Evolutionary conservation across 2,113 vertebrate genomes (phyloP), one percentile per base, ranked within the genome.

Genomic region (Ictidomys tridecemlineatus): DNA sequence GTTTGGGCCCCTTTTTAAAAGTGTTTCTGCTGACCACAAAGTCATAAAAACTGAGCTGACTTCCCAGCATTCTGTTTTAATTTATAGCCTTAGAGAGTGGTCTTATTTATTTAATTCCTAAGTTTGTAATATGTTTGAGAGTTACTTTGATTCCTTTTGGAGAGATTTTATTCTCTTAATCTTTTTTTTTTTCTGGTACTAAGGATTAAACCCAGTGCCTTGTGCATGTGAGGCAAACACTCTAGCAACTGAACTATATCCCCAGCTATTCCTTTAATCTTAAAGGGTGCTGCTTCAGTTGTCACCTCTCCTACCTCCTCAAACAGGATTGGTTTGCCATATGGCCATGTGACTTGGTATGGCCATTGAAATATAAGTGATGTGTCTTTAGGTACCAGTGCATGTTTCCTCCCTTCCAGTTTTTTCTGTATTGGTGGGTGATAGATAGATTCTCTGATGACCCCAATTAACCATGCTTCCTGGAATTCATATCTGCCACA

Each of bases 401-500:
- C 10, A 2, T n/a, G 8, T 11, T 8, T 10, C n/a, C 32, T 91
- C 28, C 10, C 10, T 0, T 42, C 67, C 26, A 56, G 26, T 69
- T 85, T 85, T 74, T 86, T 69, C 58, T 93, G 51, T 63, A 69
- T 78, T 65, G 4, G 39, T 42, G 28, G 16, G 37, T 76, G 4
- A 17, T 48, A 12, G 26, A 45, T 26, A 20, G 51, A 84, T 4
- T 79, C 70, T 95, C 34, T 58, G 20, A 20, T 61, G 10, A 63
- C 20, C 51, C 3, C 37, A 42, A 3, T 53, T 39, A 39, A 45
- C 32, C 5, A 9, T 42, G 24, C 14, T 28, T 39, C 13, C 30
- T 93, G 17, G 14, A 69, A 95, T 92, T 95, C 24, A n/a, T 79
- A 61, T 70, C 32, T 3, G n/a, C n/a, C n/a, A n/a, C n/a, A n/a